Conservation (phyloP, 2,888 invertebrate genomes). For the Drosophila macrothrix region DNA sequence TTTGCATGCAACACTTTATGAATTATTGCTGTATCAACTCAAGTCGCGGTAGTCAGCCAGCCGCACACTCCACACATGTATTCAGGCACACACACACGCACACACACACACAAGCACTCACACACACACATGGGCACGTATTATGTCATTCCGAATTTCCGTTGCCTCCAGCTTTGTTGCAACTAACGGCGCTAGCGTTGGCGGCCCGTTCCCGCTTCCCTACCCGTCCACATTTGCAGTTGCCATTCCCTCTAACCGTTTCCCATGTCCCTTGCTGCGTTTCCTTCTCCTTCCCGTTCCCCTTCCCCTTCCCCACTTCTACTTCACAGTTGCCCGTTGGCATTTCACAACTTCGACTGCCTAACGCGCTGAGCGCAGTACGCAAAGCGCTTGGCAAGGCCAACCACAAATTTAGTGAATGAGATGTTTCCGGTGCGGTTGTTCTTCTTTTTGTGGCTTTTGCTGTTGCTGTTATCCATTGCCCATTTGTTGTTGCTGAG, state of each 20-base stretch:
- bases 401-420: slow-evolving; percentile 82
- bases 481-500: slow-evolving; percentile 35
- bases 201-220: slow-evolving; percentile 32
- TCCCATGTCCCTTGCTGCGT: slow-evolving; percentile 8
- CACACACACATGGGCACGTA: slow-evolving; percentile 71
- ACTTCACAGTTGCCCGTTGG: slow-evolving; percentile 56
- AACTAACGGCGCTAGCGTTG: slow-evolving; percentile 69
- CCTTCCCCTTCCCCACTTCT: neutral
- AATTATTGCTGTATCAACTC: slow-evolving; percentile 82
- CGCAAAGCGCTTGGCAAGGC: slow-evolving; percentile 63
- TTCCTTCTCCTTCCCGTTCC: neutral
- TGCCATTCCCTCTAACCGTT: slow-evolving; percentile 7
- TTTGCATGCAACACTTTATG: slow-evolving; percentile 83
- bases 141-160: slow-evolving; percentile 80
- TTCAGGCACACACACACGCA: slow-evolving; percentile 11
- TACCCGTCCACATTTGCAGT: slow-evolving; percentile 8
- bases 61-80: slow-evolving; percentile 47
- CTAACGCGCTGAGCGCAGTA: slow-evolving; percentile 55
- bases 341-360: slow-evolving; percentile 80
- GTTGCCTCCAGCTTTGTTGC: slow-evolving; percentile 78
- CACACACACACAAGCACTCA: slow-evolving; percentile 14
- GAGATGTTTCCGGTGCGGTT: slow-evolving; percentile 82
- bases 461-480: slow-evolving; percentile 29
- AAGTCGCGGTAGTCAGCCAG: slow-evolving; percentile 77
- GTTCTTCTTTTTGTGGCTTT: slow-evolving; percentile 56